phyloP scores from a whole-genome alignment of 1,140 invertebrate species.

The Oedothorax gibbosus region DNA sequence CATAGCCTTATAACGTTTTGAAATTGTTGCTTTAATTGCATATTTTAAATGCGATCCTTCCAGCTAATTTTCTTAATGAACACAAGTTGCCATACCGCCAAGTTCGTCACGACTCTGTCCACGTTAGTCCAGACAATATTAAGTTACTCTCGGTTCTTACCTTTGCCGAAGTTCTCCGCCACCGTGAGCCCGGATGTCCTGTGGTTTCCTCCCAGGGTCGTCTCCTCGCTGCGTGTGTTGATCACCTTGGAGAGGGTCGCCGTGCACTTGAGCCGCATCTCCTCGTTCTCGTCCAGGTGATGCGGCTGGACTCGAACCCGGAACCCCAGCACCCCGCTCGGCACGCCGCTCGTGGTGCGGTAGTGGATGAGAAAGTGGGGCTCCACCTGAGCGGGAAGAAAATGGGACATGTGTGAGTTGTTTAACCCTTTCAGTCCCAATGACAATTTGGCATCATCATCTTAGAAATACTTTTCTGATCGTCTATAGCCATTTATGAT shows the following conservation, averaged over 20 bases:
- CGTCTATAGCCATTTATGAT: too few relatives aligned
- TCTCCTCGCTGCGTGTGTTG: conserved; percentile 79
- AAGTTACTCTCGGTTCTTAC: not conserved
- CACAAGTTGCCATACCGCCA: not conserved
- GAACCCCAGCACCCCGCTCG: conserved; percentile 72
- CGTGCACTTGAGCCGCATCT: conserved; percentile 87
- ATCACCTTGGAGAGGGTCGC: conserved; percentile 86
- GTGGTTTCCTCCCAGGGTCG: conserved; percentile 48
- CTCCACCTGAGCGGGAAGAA: not conserved
- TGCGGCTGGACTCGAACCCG: conserved; percentile 78
- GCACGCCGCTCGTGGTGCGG: not conserved
- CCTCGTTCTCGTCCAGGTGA: conserved; percentile 79
- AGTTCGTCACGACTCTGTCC: not conserved
- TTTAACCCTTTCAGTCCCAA: too few relatives aligned
- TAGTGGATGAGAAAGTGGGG: conserved; percentile 19
- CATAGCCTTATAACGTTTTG: too few relatives aligned
- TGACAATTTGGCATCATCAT: too few relatives aligned
- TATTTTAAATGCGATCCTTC: not conserved
- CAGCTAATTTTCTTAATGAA: not conserved
- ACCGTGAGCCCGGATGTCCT: conserved; percentile 48
- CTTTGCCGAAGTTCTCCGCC: conserved; percentile 52
- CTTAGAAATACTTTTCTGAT: too few relatives aligned
- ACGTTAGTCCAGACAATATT: not conserved
- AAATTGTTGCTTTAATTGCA: too few relatives aligned
- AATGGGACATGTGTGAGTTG: not conserved